Evolutionary conservation across 1,140 invertebrate species (phyloP).

Genomic region (Pinna nobilis): DNA sequence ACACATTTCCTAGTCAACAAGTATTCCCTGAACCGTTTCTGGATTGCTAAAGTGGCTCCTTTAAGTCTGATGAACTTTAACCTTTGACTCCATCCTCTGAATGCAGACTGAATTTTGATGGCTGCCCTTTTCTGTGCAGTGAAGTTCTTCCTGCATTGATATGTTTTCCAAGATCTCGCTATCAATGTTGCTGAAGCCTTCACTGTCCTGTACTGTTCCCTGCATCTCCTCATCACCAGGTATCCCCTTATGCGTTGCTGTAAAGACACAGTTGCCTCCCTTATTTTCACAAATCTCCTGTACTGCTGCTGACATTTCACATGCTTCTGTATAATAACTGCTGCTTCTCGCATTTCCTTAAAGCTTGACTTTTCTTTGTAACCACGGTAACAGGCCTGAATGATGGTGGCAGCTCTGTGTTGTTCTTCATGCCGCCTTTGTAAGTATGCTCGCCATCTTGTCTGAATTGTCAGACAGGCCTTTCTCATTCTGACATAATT

Average conservation of each 20-base stretch:
- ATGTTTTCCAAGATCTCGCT: too few relatives aligned
- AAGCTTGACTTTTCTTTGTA: background rate
- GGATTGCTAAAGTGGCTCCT: constrained; percentile 25
- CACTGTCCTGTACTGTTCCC: too few relatives aligned
- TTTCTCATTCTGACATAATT: constrained; percentile 7
- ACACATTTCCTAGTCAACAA: too few relatives aligned
- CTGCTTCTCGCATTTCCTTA: constrained; percentile 10
- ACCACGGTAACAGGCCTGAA: constrained; percentile 20
- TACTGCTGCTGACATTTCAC: too few relatives aligned
- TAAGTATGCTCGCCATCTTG: constrained; percentile 29
- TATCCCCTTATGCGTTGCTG: too few relatives aligned
- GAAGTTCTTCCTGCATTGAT: too few relatives aligned
- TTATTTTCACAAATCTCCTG: too few relatives aligned
- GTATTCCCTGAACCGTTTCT: constrained; percentile 32
- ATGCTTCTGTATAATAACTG: constrained; percentile 41
- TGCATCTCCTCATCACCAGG: too few relatives aligned
- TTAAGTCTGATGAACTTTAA: constrained; percentile 19
- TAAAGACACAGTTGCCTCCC: too few relatives aligned
- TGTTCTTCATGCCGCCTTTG: background rate
- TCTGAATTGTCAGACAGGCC: constrained; percentile 30
- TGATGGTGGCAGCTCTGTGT: background rate
- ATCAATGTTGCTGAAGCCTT: too few relatives aligned
- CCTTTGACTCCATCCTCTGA: constrained; percentile 3
- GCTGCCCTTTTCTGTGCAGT: too few relatives aligned
- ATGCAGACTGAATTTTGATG: constrained; percentile 36